Evolutionary conservation across 2,113 vertebrate genomes (phyloP).

Genomic region (Ahaetulla prasina): DNA sequence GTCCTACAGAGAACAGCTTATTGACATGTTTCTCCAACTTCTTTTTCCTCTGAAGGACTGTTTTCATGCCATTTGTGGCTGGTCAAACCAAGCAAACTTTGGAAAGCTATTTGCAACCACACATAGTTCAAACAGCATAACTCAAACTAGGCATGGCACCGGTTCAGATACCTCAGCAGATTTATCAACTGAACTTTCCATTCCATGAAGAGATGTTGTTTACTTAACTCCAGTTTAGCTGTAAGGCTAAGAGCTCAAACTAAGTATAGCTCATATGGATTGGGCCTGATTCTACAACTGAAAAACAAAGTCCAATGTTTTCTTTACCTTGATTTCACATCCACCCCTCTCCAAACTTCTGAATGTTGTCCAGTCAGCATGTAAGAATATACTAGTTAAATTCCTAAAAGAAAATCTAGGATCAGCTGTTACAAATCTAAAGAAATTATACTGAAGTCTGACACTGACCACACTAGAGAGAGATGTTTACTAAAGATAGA

Average conservation of each 20-base stretch:
- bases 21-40: neutral
- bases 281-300: constrained; percentile 3
- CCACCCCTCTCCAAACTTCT: neutral
- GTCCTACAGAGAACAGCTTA: neutral
- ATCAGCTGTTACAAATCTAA: neutral
- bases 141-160: neutral
- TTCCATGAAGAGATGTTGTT: constrained; percentile 13
- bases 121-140: constrained; percentile 7
- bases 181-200: constrained; percentile 31
- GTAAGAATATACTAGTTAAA: neutral
- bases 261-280: neutral
- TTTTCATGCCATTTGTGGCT: constrained; percentile 8
- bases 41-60: neutral
- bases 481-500: neutral
- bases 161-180: constrained; percentile 14
- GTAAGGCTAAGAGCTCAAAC: constrained; percentile 14
- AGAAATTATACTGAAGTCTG: neutral
- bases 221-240: constrained; percentile 22
- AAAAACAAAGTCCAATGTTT: constrained; percentile 21
- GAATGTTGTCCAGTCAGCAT: neutral
- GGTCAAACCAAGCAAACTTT: constrained; percentile 13
- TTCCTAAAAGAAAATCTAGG: constrained; percentile 15
- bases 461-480: neutral
- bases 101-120: constrained; percentile 20
- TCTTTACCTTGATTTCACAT: constrained; percentile 17